Evolutionary conservation across 2,797 vertebrate genomes (phyloP).

Genomic region (Leptoclinus maculatus): DNA sequence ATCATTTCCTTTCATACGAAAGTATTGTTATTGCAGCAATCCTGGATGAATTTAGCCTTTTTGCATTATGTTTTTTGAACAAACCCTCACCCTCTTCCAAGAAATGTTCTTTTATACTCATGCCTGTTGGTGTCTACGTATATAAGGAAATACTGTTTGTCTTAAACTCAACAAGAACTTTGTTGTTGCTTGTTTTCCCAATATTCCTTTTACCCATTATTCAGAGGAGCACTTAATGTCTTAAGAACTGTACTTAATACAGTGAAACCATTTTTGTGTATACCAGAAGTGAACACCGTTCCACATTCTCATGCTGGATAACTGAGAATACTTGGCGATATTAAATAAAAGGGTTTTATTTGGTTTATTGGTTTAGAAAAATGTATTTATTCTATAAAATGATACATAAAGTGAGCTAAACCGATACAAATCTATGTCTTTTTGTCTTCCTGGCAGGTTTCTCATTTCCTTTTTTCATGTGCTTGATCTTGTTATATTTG

Average conservation of each 20-base stretch:
- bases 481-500: constrained; percentile 64
- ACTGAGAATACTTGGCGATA: constrained; percentile 29
- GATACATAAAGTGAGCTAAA: constrained; percentile 58
- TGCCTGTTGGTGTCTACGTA: constrained; percentile 54
- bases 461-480: constrained; percentile 58
- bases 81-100: constrained; percentile 34
- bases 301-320: constrained; percentile 60
- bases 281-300: constrained; percentile 64
- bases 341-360: constrained; percentile 37
- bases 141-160: constrained; percentile 47
- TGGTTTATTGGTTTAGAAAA: constrained; percentile 48
- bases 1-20: constrained; percentile 29
- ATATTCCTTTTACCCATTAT: constrained; percentile 47
- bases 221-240: constrained; percentile 56
- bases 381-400: constrained; percentile 63
- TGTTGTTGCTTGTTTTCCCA: constrained; percentile 51
- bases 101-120: constrained; percentile 38
- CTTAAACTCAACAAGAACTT: constrained; percentile 42
- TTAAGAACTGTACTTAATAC: constrained; percentile 61
- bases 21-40: constrained; percentile 34
- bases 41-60: constrained; percentile 40
- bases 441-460: constrained; percentile 60
- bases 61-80: constrained; percentile 44
- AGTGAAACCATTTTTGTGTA: constrained; percentile 62
- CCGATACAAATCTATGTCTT: constrained; percentile 53